These are phyloP conservation scores for Epizoanthus ramosus DNA, from an alignment of 92 coral and sea anemone genomes.

Conservation along the genomic window DNA sequence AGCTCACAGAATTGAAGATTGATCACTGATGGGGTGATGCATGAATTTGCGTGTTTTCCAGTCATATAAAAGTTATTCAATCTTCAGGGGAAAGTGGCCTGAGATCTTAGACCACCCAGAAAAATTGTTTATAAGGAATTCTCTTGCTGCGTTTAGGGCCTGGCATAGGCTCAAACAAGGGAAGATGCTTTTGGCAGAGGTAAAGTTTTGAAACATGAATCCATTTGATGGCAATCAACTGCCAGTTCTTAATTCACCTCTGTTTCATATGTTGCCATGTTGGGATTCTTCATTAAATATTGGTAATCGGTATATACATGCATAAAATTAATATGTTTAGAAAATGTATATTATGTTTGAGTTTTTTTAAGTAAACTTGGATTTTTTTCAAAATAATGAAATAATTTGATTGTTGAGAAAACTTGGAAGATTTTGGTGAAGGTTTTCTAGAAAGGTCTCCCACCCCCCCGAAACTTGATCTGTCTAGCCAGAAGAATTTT, in stretches of 20 bases:
- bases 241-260: not conserved
- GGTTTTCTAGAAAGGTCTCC: constrained; percentile 18
- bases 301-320: too few relatives aligned
- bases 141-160: not conserved
- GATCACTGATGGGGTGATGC: too few relatives aligned
- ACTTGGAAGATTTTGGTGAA: not conserved
- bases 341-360: not conserved
- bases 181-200: constrained; percentile 3
- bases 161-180: too few relatives aligned
- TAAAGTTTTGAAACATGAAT: constrained; percentile 4
- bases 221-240: not conserved
- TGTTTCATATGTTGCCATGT: not conserved
- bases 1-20: too few relatives aligned
- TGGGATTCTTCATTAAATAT: not conserved
- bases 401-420: not conserved
- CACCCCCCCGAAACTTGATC: constrained; percentile 31
- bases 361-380: not conserved
- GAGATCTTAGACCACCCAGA: not conserved
- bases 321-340: too few relatives aligned
- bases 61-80: too few relatives aligned
- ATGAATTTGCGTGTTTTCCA: too few relatives aligned
- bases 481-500: constrained; percentile 25
- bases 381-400: not conserved
- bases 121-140: not conserved
- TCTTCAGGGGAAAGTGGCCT: too few relatives aligned